These are phyloP conservation scores for Temnothorax nylanderi DNA, from an alignment of 1,140 invertebrate species.

Conservation along the genomic window DNA sequence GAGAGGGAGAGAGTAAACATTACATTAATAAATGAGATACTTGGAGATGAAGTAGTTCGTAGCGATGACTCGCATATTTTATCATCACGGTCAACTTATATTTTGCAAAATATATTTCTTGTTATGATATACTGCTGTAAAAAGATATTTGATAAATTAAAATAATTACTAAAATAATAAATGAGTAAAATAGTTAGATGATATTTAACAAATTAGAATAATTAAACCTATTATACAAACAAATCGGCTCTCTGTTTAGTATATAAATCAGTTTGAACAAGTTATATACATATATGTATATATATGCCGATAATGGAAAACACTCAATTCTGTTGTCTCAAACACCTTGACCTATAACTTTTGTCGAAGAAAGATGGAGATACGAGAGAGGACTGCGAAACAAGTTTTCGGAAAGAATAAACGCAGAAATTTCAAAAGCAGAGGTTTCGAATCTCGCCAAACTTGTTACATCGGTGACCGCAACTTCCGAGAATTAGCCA, in stretches of 20 bases:
- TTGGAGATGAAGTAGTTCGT: background rate
- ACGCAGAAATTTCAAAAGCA: background rate
- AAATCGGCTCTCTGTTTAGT: background rate
- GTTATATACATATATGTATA: background rate
- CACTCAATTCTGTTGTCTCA: background rate
- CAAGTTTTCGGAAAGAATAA: slow-evolving; percentile 11
- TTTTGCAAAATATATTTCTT: background rate
- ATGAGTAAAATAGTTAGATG: background rate
- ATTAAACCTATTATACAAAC: background rate
- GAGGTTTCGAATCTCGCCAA: background rate
- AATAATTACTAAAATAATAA: background rate
- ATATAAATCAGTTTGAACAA: background rate
- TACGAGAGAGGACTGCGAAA: background rate
- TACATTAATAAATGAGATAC: slow-evolving; percentile 1
- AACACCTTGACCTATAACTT: slow-evolving; percentile 15
- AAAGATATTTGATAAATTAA: background rate
- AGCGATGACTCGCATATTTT: background rate
- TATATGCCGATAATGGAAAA: background rate
- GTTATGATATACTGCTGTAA: background rate
- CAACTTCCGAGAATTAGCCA: slow-evolving; percentile 35
- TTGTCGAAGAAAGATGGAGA: too few relatives aligned
- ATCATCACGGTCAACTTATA: background rate
- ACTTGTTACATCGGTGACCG: background rate
- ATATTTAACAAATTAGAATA: background rate
- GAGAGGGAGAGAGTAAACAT: slow-evolving; percentile 4